Base-by-base conservation (phyloP, 2,797 vertebrate genomes). In the Ispidina lecontei region DNA sequence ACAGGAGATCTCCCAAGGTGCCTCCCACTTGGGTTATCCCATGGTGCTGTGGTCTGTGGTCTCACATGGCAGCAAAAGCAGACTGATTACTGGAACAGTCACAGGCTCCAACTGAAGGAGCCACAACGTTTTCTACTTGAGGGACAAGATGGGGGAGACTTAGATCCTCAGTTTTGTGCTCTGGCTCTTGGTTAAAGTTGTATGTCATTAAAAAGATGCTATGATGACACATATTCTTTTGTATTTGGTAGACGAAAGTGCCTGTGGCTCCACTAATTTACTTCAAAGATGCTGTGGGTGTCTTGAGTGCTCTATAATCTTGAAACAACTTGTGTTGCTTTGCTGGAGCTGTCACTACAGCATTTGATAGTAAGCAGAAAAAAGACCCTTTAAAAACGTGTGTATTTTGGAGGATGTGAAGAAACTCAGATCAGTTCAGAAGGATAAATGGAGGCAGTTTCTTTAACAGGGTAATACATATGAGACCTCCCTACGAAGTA, bases 261-360 rank as follows among this genome's bases (percentile, higher is more conserved):
- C 39, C 63, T 75, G 15, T 75, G 47, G 33, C 56, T 95, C 86
- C 75, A 49, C 47, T 87, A 80, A 84, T 78, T 84, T 78, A 74
- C 82, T 94, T 94, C 78, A 92, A 84, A 95, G 74, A 47, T 87
- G 52, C 35, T 39, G 65, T 83, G 63, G 26, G 69, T 92, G 67
- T 68, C 41, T 63, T 71, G 63, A 78, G 46, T 63, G 26, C 72
- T 75, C 70, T 89, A 28, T 85, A 89, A 91, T 89, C 82, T 94
- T 69, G 79, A 90, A 83, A 87, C 47, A 85, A 76, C 70, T 35
- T 46, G 16, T 26, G 21, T 70, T 85, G 67, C 41, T 31, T 91
- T 91, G 31, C 55, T 87, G 87, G 52, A 83, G 41, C 69, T 89
- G 62, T 79, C 51, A 76, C 31, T 81, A 84, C 15, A 74, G 22